These are phyloP conservation scores for Turdus rufiventris DNA, from an alignment of 2,113 vertebrate genomes.

Conservation along the genomic window DNA sequence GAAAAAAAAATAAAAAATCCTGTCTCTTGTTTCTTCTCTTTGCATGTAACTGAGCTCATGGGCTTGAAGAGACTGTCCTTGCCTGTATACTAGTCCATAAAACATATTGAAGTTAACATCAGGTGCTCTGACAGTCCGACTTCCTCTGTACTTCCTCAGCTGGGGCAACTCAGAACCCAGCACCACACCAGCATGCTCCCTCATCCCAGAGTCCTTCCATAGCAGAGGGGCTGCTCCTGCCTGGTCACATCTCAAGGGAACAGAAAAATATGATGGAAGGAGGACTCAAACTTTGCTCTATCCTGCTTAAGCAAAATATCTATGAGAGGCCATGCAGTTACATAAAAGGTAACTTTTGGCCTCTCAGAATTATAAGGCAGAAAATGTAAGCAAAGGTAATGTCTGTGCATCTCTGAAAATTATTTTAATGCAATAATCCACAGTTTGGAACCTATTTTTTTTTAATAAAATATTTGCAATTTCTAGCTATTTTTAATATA, in stretches of 20 bases:
- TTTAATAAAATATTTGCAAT: background rate
- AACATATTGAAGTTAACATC: background rate
- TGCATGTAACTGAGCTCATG: background rate
- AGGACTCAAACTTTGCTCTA: background rate
- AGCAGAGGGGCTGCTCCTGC: background rate
- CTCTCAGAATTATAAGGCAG: background rate
- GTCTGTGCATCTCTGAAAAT: background rate
- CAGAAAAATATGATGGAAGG: background rate
- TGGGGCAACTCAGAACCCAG: background rate
- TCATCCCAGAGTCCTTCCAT: background rate
- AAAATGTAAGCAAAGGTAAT: background rate
- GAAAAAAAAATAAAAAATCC: background rate
- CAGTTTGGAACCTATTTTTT: background rate
- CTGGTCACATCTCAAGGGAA: background rate
- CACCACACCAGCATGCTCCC: fast-evolving
- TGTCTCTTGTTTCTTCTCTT: background rate
- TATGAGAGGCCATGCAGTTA: background rate
- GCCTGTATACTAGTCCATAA: background rate
- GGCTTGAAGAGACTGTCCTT: background rate
- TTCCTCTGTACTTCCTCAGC: background rate
- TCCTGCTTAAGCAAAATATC: background rate
- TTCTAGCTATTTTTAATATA: background rate
- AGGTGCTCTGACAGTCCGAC: fast-evolving
- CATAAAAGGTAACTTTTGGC: background rate
- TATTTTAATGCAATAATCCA: background rate